Evolutionary conservation across 2,888 invertebrate genomes (phyloP).

Genomic region (Carabus problematicus): DNA sequence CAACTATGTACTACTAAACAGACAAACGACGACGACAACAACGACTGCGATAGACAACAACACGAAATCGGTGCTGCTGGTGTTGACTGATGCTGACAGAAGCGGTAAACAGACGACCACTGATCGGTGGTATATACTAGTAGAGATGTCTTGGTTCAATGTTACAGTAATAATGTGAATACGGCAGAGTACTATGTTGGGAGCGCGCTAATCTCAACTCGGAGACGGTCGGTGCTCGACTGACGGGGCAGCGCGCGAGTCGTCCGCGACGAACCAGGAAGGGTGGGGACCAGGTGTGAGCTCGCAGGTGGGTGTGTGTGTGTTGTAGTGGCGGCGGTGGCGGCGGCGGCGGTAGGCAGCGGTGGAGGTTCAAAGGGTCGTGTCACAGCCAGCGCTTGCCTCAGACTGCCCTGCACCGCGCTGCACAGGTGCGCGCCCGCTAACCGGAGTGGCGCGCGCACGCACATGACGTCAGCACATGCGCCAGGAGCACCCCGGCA

Average conservation of each 20-base stretch:
- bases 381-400: slow-evolving; percentile 63
- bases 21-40: not conserved
- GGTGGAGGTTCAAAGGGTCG: slow-evolving; percentile 63
- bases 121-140: slow-evolving; percentile 25
- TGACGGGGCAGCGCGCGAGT: slow-evolving; percentile 47
- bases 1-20: not conserved
- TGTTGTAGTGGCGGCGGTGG: slow-evolving; percentile 67
- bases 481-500: slow-evolving; percentile 33
- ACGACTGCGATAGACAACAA: slow-evolving; percentile 21
- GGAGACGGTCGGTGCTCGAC: slow-evolving; percentile 53
- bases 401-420: slow-evolving; percentile 59
- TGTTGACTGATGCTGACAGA: not conserved
- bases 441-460: slow-evolving; percentile 47
- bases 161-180: too few species aligned
- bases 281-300: slow-evolving; percentile 60
- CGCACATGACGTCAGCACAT: slow-evolving; percentile 45
- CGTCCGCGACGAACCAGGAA: slow-evolving; percentile 52
- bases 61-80: slow-evolving; percentile 7
- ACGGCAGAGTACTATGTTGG: not conserved
- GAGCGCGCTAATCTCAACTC: slow-evolving; percentile 46
- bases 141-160: not conserved
- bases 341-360: slow-evolving; percentile 64
- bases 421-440: slow-evolving; percentile 57
- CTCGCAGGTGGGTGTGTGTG: slow-evolving; percentile 70
- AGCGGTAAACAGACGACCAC: slow-evolving; percentile 16